A percentile compares a stretch with the other conserved stretches of the same genome.
Conservation (phyloP, 2,113 vertebrate genomes). For the Platichthys stellatus region DNA sequence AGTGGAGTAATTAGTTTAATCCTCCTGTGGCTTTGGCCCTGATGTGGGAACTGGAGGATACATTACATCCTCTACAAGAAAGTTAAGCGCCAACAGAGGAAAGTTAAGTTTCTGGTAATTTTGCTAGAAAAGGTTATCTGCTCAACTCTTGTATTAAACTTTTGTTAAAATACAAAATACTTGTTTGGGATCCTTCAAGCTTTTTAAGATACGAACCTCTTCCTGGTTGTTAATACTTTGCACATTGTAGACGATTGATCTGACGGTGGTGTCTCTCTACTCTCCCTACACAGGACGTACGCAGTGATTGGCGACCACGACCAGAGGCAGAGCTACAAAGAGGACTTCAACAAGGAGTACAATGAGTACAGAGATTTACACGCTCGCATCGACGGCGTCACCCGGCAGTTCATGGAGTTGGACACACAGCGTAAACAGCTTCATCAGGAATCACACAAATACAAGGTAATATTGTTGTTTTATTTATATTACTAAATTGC, state of each 20-base stretch:
- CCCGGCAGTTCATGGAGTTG: constrained; percentile 88
- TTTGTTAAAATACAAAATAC: too few species aligned
- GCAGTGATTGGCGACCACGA: constrained; percentile 82
- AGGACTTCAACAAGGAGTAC: constrained; percentile 93
- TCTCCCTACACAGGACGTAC: constrained; percentile 83
- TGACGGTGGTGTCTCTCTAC: background rate
- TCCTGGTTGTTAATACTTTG: too few species aligned
- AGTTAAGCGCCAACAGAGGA: too few species aligned
- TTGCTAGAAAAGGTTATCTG: too few species aligned
- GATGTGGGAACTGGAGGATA: too few species aligned
- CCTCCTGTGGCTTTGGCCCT: too few species aligned
- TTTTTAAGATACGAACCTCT: background rate
- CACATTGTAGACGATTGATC: background rate
- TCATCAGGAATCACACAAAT: constrained; percentile 85
- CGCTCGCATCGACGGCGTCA: constrained; percentile 89
- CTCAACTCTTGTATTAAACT: too few species aligned
- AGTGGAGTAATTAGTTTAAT: too few species aligned
- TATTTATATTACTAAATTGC: background rate
- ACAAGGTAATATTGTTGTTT: constrained; percentile 64
- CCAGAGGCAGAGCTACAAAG: constrained; percentile 92
- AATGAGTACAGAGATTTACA: constrained; percentile 90
- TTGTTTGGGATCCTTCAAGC: background rate
- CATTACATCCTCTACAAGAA: too few species aligned
- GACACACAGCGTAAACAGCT: constrained; percentile 89
- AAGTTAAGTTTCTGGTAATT: background rate